Evolutionary conservation across 2,888 invertebrate genomes (phyloP), one percentile per base, ranked within the genome.

Genomic region (Euzetes globulus): DNA sequence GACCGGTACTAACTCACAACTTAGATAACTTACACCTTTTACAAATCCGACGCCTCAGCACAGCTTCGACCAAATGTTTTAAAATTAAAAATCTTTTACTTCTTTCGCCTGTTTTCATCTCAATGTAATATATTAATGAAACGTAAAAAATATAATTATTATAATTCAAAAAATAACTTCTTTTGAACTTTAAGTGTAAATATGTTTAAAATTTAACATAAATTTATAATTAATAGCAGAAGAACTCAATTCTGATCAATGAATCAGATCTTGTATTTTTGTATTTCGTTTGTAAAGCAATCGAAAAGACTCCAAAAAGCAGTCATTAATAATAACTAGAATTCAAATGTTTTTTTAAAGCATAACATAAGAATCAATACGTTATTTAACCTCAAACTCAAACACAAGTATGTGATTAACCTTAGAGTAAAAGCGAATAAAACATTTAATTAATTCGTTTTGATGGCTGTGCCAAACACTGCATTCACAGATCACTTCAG

Each of bases 151-250:
- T 63, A 29, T 22, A 58, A 63, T 63, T 63, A 63, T 63, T 63
- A 63, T 50, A n/a, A 50, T 63, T 63, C n/a, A 63, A 63, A 63
- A 63, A 15, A 58, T 7, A 33, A n/a, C 19, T 68, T 29, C 17
- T 45, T 68, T 65, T 68, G 37, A 22, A 68, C 37, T 22, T 68
- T 45, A 68, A 68, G 68, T 68, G 68, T 45, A 68, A 68, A 68
- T 68, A 68, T 63, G 63, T 45, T 68, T 68, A 7, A 25, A 6
- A 25, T 68, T 68, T 68, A 13, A 25, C 68, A 68, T 68, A 68
- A 68, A 68, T 41, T 19, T 68, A 29, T 68, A 68, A 68, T 68
- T 68, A 68, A 68, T 17, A 17, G 29, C 33, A 63, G 29, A 63
- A 68, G 37, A 15, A 37, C 25, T 68, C 68, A 68, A 68, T 45